Percentiles rank a stretch among this genome's conserved stretches.
phyloP scores from a whole-genome alignment of 2,888 invertebrate species.

The Epirrhoe tristata region DNA sequence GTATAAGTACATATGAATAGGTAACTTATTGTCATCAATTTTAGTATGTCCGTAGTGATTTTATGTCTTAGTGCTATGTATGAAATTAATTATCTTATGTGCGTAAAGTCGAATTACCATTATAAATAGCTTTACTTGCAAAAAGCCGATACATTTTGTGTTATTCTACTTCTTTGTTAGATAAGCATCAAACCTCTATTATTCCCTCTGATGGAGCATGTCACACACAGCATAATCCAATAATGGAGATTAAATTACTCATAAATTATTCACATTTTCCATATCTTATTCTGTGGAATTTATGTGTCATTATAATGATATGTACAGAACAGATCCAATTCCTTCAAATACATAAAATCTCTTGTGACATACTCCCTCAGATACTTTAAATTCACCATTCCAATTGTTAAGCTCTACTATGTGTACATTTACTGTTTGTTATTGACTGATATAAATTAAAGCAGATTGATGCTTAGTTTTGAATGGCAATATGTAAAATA shows the following conservation, averaged over 20 bases:
- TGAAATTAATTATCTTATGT: not conserved
- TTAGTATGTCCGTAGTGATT: not conserved
- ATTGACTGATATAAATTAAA: not conserved
- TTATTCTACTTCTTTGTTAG: too few species aligned
- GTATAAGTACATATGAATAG: constrained; percentile 2
- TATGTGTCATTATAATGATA: not conserved
- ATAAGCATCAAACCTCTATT: not conserved
- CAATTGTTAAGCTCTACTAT: not conserved
- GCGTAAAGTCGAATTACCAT: not conserved
- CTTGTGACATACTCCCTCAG: not conserved
- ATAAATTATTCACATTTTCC: not conserved
- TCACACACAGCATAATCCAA: not conserved
- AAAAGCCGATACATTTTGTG: too few species aligned
- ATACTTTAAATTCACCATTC: not conserved
- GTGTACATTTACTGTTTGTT: not conserved
- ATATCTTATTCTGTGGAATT: not conserved
- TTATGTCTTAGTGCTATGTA: not conserved
- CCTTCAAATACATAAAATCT: not conserved
- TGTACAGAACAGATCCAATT: not conserved
- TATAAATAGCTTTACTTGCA: not conserved
- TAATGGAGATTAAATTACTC: not conserved
- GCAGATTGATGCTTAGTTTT: not conserved
- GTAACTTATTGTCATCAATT: not conserved
- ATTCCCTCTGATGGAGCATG: not conserved
- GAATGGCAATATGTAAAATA: not conserved